Evolutionary conservation across 2,113 vertebrate species (phyloP).

Genomic region (Hippocampus mohnikei): DNA sequence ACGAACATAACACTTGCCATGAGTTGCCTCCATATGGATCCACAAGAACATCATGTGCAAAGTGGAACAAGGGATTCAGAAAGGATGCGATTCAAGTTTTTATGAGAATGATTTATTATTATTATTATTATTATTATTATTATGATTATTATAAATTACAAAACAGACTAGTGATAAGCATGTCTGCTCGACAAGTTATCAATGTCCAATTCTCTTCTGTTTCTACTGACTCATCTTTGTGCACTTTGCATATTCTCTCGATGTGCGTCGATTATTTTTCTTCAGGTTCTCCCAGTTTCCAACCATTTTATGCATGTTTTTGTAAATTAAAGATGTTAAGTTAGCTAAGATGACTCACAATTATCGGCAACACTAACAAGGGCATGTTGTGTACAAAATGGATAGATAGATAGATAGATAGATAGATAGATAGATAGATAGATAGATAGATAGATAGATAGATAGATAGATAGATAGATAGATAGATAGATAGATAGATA

Average conservation of each 20-base stretch:
- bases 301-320: background rate
- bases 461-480: background rate
- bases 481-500: background rate
- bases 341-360: background rate
- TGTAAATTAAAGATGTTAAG: background rate
- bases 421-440: no score
- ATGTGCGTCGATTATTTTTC: background rate
- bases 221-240: background rate
- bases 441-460: no score
- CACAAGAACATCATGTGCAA: constrained; percentile 4
- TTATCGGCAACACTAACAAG: background rate
- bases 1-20: constrained; percentile 48
- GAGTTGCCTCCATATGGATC: constrained; percentile 34
- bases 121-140: background rate
- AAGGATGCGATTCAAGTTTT: background rate
- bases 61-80: background rate
- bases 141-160: background rate
- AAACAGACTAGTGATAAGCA: no score
- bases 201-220: background rate
- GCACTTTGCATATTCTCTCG: background rate
- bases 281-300: background rate
- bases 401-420: background rate
- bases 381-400: background rate
- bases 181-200: no score
- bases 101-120: background rate